Conservation (phyloP, 2,888 invertebrate species). For the Dendrolimus houi region DNA sequence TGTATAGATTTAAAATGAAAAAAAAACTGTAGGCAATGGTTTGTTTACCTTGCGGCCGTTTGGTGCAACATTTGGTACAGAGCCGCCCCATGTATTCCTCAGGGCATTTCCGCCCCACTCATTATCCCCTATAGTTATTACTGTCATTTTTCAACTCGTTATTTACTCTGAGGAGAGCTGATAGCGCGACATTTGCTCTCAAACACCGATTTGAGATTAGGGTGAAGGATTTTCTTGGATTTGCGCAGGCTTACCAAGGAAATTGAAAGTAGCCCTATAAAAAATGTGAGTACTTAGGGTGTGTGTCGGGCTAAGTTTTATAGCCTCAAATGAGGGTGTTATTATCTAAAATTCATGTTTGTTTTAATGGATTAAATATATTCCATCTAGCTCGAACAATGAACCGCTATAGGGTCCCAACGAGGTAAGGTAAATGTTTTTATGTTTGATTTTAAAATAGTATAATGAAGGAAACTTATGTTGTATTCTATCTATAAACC, state of each 20-base stretch:
- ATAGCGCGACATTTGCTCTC: constrained; percentile 69
- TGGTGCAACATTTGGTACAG: constrained; percentile 63
- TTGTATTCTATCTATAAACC: too few relatives aligned
- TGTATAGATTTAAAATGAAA: background rate
- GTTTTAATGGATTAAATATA: too few relatives aligned
- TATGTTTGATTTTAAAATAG: too few relatives aligned
- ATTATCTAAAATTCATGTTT: constrained; percentile 7
- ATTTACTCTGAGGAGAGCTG: constrained; percentile 72
- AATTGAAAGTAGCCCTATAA: constrained; percentile 67
- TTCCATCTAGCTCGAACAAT: too few relatives aligned
- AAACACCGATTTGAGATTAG: constrained; percentile 59
- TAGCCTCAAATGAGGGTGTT: constrained; percentile 20
- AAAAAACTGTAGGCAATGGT: constrained; percentile 24
- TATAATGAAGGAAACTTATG: too few relatives aligned
- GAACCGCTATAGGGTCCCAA: too few relatives aligned
- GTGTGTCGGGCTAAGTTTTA: constrained; percentile 14
- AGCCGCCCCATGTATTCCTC: constrained; percentile 63
- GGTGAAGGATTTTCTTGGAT: constrained; percentile 55
- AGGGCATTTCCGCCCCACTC: constrained; percentile 70
- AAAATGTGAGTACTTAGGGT: constrained; percentile 18
- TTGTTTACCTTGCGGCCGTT: constrained; percentile 51
- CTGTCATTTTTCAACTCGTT: constrained; percentile 77
- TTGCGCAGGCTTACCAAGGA: constrained; percentile 48
- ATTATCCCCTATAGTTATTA: constrained; percentile 74
- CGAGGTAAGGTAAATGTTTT: too few relatives aligned